phyloP scores from a whole-genome alignment of 2,113 vertebrate species.

The Zosterops lateralis region DNA sequence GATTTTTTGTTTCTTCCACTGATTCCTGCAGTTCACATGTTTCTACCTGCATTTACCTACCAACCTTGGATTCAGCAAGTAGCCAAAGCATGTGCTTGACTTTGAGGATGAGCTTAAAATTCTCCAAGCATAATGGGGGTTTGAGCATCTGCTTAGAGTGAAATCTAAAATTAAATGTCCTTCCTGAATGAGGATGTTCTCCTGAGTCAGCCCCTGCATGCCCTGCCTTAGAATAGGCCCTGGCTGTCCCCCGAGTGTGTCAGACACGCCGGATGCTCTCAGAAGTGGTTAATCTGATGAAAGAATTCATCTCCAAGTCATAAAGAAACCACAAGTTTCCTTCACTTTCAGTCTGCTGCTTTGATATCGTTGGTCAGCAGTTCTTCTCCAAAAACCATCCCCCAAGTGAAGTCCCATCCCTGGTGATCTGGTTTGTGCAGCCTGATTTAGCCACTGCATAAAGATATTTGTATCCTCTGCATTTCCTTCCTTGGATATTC shows the following conservation, averaged over 20 bases:
- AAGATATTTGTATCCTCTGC: neutral
- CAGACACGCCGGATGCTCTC: constrained; percentile 34
- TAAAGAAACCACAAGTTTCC: constrained; percentile 43
- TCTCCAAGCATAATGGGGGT: neutral
- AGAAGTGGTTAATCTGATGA: constrained; percentile 51
- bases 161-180: neutral
- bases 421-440: neutral
- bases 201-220: neutral
- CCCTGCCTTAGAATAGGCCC: neutral
- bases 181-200: constrained; percentile 6
- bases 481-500: neutral
- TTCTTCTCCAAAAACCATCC: neutral
- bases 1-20: neutral
- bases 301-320: constrained; percentile 26
- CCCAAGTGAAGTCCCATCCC: neutral
- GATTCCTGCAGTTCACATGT: neutral
- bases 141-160: neutral
- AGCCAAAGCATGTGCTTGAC: neutral
- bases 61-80: neutral
- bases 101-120: neutral
- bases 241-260: neutral
- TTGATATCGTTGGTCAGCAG: neutral
- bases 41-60: neutral
- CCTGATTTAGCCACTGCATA: neutral
- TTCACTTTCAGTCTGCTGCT: constrained; percentile 41